Conservation (phyloP, 2,888 invertebrate genomes). For the Deilephila elpenor region DNA sequence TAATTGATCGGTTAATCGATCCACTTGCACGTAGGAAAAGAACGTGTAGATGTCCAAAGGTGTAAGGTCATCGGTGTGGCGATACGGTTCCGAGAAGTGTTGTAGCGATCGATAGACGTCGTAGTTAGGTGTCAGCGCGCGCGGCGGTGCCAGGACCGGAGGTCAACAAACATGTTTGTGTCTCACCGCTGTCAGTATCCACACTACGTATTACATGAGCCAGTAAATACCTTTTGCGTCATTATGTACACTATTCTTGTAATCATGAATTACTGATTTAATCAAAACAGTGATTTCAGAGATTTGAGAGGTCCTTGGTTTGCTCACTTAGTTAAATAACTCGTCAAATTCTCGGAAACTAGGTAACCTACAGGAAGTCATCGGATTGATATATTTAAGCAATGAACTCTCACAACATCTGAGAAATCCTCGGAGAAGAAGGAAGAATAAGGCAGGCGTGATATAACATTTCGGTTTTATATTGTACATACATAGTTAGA, state of each 20-base stretch:
- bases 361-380: too few species aligned
- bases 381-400: too few species aligned
- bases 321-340: too few species aligned
- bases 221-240: conserved; percentile 4
- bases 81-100: conserved; percentile 15
- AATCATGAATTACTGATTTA: background rate
- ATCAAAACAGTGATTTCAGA: too few species aligned
- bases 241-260: background rate
- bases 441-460: too few species aligned
- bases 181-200: conserved; percentile 17
- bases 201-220: background rate
- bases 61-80: conserved; percentile 13
- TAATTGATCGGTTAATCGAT: background rate
- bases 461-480: too few species aligned
- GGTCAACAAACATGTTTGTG: conserved; percentile 43
- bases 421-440: too few species aligned
- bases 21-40: background rate
- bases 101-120: background rate
- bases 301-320: too few species aligned
- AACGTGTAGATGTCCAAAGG: background rate
- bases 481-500: too few species aligned
- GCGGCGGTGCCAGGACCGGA: conserved; percentile 26
- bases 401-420: too few species aligned
- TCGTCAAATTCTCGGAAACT: too few species aligned
- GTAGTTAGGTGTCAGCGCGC: conserved; percentile 15